Evolutionary conservation across 2,797 vertebrate species (phyloP).

Genomic region (Sebastes iracundus): DNA sequence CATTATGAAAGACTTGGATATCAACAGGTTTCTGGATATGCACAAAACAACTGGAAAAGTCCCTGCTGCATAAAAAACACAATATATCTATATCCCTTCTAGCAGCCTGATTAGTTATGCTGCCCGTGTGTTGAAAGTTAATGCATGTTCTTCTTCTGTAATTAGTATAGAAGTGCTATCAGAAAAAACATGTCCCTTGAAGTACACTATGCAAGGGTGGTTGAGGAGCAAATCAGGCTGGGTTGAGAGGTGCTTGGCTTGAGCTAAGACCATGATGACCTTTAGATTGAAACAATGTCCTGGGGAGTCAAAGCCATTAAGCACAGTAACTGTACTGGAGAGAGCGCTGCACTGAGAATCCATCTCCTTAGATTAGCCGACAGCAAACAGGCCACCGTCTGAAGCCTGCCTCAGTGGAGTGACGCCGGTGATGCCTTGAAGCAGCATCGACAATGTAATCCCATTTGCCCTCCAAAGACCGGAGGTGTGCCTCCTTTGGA

Average conservation of each 20-base stretch:
- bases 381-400: slow-evolving; percentile 46
- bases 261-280: slow-evolving; percentile 62
- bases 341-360: slow-evolving; percentile 47
- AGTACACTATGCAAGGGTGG: not conserved
- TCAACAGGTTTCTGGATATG: too few species aligned
- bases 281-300: slow-evolving; percentile 76
- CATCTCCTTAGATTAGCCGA: slow-evolving; percentile 67
- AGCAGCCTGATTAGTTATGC: not conserved
- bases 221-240: slow-evolving; percentile 48
- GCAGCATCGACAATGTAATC: slow-evolving; percentile 46
- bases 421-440: slow-evolving; percentile 41
- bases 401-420: slow-evolving; percentile 24
- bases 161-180: slow-evolving; percentile 11
- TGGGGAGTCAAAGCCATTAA: slow-evolving; percentile 69
- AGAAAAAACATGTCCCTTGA: slow-evolving; percentile 36
- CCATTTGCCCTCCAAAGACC: slow-evolving; percentile 43
- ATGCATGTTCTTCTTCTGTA: not conserved
- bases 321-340: slow-evolving; percentile 52
- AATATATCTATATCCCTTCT: not conserved
- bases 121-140: not conserved
- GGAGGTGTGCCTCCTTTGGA: not conserved
- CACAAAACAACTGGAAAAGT: too few species aligned
- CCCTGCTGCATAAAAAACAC: not conserved
- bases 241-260: slow-evolving; percentile 44
- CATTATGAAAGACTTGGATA: too few species aligned